These are phyloP conservation scores for Urechis unicinctus DNA, from an alignment of 2,888 invertebrate species.

Conservation along the genomic window DNA sequence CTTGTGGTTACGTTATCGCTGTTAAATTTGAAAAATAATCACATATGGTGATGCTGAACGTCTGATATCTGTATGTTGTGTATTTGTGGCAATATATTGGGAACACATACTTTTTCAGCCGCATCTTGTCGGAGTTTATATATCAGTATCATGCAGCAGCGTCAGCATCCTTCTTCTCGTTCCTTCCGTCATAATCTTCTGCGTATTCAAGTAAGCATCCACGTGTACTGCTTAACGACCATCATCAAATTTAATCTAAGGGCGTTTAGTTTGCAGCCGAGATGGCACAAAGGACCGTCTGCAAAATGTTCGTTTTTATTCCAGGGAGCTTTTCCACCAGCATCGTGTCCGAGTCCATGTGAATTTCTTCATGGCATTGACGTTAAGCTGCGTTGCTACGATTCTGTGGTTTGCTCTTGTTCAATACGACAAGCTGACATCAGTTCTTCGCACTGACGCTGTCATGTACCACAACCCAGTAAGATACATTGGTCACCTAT, in stretches of 20 bases:
- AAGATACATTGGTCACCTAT: neutral
- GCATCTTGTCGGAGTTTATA: conserved; percentile 29
- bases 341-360: conserved; percentile 16
- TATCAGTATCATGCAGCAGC: conserved; percentile 33
- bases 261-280: no score
- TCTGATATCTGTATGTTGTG: no score
- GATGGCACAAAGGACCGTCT: no score
- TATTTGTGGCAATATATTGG: neutral
- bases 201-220: conserved; percentile 33
- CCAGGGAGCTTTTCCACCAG: conserved; percentile 18
- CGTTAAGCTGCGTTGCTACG: conserved; percentile 10
- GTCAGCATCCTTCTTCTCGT: conserved; percentile 33
- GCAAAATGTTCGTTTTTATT: neutral
- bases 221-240: no score
- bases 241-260: no score
- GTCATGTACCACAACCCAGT: conserved; percentile 18
- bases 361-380: conserved; percentile 16
- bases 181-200: conserved; percentile 35
- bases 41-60: no score
- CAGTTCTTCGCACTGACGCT: conserved; percentile 1
- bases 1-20: no score
- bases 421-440: conserved; percentile 14
- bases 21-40: no score
- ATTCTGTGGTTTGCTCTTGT: conserved; percentile 18
- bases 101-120: conserved; percentile 23